phyloP scores from a whole-genome alignment of 2,113 vertebrate species.

The Bubo blakistoni region DNA sequence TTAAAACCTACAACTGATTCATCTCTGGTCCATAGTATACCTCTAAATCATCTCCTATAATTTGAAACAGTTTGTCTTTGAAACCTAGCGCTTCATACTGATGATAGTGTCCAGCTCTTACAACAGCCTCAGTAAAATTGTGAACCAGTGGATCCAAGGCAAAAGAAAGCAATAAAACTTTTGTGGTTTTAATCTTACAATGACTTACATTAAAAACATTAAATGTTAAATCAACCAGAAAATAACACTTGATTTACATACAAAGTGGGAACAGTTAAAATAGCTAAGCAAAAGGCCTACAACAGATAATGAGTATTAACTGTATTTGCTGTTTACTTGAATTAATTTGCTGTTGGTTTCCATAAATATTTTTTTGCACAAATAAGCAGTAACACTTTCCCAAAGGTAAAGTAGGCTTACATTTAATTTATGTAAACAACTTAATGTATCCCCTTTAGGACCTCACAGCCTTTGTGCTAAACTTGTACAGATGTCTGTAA shows the following conservation, averaged over 20 bases:
- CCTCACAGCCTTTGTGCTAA: not conserved
- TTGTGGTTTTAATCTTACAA: not conserved
- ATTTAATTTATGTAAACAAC: conserved; percentile 11
- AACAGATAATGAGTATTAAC: not conserved
- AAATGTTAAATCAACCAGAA: not conserved
- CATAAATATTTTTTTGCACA: not conserved
- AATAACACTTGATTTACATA: not conserved
- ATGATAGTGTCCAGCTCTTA: not conserved
- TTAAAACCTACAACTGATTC: not conserved
- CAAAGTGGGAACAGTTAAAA: not conserved
- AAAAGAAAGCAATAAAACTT: not conserved
- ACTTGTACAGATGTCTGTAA: conserved; percentile 16
- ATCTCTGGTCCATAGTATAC: not conserved
- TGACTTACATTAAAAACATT: not conserved
- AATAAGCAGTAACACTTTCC: not conserved
- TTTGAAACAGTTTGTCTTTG: not conserved
- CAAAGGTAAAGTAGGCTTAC: conserved; percentile 4
- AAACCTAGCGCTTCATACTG: not conserved
- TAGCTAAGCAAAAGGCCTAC: not conserved
- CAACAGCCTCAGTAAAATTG: not conserved
- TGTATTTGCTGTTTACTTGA: not conserved
- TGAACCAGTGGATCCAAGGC: not conserved
- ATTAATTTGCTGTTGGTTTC: not conserved
- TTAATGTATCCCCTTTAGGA: not conserved
- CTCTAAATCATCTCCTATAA: not conserved